Evolutionary conservation across 2,113 vertebrate species (phyloP).

Genomic region (Catharus fuscescens): DNA sequence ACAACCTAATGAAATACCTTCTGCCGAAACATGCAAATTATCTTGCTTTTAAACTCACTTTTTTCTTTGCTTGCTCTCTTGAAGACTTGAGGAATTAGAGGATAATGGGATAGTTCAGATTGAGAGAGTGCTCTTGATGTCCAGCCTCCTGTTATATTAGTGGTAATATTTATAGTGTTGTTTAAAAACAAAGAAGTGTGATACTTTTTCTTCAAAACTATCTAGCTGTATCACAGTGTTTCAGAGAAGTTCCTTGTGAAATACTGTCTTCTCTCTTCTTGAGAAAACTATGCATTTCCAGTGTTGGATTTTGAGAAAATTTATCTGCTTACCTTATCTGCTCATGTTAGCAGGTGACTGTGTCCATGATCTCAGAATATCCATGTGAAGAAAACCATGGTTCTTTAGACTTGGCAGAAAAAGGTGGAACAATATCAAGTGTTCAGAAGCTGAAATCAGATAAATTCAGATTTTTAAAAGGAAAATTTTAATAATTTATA

Average conservation of each 20-base stretch:
- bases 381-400: rapidly evolving
- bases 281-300: not conserved
- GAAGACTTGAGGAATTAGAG: not conserved
- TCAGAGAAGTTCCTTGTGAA: not conserved
- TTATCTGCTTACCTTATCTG: not conserved
- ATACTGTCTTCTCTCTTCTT: not conserved
- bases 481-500: not conserved
- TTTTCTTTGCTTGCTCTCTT: not conserved
- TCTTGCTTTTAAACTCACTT: not conserved
- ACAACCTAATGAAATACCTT: not conserved
- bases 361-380: not conserved
- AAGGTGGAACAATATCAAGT: not conserved
- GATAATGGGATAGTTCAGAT: not conserved
- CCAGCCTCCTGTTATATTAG: not conserved
- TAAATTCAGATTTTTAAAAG: not conserved
- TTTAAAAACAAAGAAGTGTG: not conserved
- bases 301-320: not conserved
- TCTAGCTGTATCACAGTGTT: not conserved
- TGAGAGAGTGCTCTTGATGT: not conserved
- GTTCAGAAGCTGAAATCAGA: not conserved
- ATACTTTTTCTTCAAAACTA: not conserved
- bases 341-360: not conserved
- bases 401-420: not conserved
- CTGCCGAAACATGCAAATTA: not conserved
- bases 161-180: not conserved